These are phyloP conservation scores for Luperina nickerlii DNA, from an alignment of 2,888 invertebrate genomes.

Conservation along the genomic window DNA sequence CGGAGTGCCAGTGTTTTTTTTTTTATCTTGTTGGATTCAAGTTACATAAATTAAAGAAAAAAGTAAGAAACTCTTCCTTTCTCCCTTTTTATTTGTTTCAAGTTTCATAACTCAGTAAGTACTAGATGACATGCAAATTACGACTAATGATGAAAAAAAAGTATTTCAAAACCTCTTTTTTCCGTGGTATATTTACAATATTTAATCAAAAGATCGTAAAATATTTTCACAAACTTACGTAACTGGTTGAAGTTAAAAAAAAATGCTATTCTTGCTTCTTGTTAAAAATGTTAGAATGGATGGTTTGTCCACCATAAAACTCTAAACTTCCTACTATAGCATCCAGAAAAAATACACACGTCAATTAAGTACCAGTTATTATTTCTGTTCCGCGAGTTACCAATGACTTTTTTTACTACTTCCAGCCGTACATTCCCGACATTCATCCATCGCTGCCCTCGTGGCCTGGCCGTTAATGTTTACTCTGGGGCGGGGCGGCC, in stretches of 20 bases:
- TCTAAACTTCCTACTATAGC: neutral
- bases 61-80: neutral
- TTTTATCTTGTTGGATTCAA: neutral
- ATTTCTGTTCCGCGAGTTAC: neutral
- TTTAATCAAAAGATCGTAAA: neutral
- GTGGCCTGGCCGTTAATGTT: slow-evolving; percentile 61
- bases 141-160: neutral
- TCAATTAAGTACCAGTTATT: neutral
- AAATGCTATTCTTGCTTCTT: too few species aligned
- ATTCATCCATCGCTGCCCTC: slow-evolving; percentile 31
- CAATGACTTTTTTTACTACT: neutral
- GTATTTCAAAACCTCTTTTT: neutral
- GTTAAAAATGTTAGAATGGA: neutral
- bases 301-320: neutral
- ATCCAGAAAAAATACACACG: neutral
- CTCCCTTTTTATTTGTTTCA: neutral
- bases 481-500: slow-evolving; percentile 60
- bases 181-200: neutral
- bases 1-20: too few species aligned
- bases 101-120: neutral
- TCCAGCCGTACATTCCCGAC: neutral
- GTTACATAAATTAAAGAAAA: too few species aligned
- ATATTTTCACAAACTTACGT: neutral
- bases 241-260: neutral
- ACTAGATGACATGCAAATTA: neutral